phyloP scores from a whole-genome alignment of 2,113 vertebrate genomes.

The Poecile atricapillus region DNA sequence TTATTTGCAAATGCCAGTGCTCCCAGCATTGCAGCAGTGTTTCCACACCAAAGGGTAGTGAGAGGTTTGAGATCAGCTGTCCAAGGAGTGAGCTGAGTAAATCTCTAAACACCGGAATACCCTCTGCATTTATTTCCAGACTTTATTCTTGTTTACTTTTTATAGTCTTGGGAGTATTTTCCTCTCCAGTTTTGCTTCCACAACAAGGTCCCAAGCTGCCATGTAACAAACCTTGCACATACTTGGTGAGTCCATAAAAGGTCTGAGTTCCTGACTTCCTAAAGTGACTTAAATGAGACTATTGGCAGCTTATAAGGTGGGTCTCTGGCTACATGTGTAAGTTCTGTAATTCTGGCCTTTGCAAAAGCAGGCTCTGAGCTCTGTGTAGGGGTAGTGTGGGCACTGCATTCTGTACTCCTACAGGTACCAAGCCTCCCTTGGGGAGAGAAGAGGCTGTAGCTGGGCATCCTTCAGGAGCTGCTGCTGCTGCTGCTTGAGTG shows the following conservation, averaged over 20 bases:
- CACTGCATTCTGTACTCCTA: accelerated
- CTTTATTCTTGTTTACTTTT: not conserved
- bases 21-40: not conserved
- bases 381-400: too few relatives aligned
- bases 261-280: not conserved
- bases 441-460: not conserved
- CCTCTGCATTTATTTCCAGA: not conserved
- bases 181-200: not conserved
- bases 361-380: not conserved
- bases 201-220: not conserved
- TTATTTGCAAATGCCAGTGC: not conserved
- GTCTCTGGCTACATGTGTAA: not conserved
- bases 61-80: not conserved
- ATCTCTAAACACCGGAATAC: not conserved
- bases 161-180: not conserved
- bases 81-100: not conserved
- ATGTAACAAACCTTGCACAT: not conserved
- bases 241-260: not conserved
- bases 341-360: not conserved
- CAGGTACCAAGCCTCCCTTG: not conserved
- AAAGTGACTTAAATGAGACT: not conserved
- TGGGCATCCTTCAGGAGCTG: not conserved
- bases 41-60: not conserved
- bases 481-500: not conserved
- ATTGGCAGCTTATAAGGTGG: not conserved